These are phyloP conservation scores for Eulacestoma nigropectus DNA, from an alignment of 2,113 vertebrate genomes.

Conservation along the genomic window DNA sequence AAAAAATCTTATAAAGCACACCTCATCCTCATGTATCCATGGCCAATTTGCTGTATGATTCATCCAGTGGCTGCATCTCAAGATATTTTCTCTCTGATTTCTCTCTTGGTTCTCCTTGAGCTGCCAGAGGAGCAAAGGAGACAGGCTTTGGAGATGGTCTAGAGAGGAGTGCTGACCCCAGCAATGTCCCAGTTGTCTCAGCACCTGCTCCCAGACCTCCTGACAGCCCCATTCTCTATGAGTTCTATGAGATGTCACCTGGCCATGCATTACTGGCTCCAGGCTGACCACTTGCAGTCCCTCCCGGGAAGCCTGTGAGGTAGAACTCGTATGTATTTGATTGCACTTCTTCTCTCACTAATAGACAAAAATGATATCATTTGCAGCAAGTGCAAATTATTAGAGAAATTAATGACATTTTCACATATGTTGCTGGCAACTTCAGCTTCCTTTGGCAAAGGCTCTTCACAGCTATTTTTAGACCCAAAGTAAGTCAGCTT, in stretches of 20 bases:
- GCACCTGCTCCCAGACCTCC: background rate
- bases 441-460: conserved; percentile 32
- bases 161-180: background rate
- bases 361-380: background rate
- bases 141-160: background rate
- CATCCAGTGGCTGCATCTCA: background rate
- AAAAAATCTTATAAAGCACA: background rate
- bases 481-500: background rate
- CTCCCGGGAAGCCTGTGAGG: fast-evolving
- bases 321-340: background rate
- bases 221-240: background rate
- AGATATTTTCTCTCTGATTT: background rate
- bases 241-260: background rate
- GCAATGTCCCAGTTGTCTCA: background rate
- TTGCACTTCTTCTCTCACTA: background rate
- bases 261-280: background rate
- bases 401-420: conserved; percentile 24
- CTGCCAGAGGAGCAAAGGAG: background rate
- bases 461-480: background rate
- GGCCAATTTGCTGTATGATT: background rate
- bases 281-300: background rate
- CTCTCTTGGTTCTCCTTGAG: background rate
- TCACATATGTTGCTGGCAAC: background rate
- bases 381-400: background rate
- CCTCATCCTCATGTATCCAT: background rate